Base-by-base conservation (phyloP, 92 coral and sea anemone species). In the Epizoanthus rinbou region DNA sequence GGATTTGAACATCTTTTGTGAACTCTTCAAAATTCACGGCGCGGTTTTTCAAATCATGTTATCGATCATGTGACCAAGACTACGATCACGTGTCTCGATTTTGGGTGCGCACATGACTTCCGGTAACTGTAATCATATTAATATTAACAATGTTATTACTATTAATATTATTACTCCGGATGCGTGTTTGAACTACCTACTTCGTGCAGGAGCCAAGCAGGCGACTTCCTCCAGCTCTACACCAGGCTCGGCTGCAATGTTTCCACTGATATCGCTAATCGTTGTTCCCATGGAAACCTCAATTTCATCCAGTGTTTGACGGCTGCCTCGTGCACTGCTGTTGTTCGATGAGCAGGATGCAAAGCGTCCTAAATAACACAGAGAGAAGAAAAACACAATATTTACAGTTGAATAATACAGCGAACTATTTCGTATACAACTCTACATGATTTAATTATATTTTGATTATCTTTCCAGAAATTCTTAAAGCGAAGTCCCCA, bases 171-270 rank as follows among this genome's bases (percentile, higher is more conserved):
- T 16, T 65, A 5, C 54, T 47, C 14, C 54, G 54, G 15, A 47
- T 47, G 54, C 54, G 54, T 35, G 6, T 58, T 41, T 22, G 16
- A 25, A 60, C 81, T 65, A 47, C 90, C 59, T 91, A 79, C 93
- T 70, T 75, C 69, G 85, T 50, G 80, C 95, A 2, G 95, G 93
- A 58, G 89, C 71, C 59, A 93, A 73, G 17, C 84, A 94, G 0
- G 97, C 97, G 69, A 88, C 90, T 54, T 89, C 92, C 28, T 72
- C 86, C 10, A 82, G 59, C 73, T 87, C 97, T 22, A 88, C 86
- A 62, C 86, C 97, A 39, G 85, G 83, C 64, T 90, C 91, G 2
- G 58, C 66, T 8, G 67, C 33, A 8, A 9, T 56, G 13, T 17
- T 17, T 17, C 58, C 82, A 11, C 69, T 60, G n/a, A 60, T 41